A percentile compares a stretch with the other conserved stretches of the same genome.
Conservation (phyloP, 2,113 vertebrate genomes). For the Daubentonia madagascariensis region DNA sequence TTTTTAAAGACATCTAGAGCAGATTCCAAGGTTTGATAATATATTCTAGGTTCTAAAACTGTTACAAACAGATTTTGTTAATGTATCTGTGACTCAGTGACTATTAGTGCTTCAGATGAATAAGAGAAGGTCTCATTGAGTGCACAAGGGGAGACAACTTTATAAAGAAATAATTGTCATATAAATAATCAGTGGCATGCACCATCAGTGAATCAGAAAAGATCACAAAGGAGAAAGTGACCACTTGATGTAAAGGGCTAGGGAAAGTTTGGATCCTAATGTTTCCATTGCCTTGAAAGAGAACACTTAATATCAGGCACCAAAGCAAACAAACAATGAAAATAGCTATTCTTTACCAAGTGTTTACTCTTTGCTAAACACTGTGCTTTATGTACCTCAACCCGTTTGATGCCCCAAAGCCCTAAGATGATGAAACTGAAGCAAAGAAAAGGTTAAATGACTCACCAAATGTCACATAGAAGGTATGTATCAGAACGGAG, state of each 20-base stretch:
- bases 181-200: neutral
- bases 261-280: neutral
- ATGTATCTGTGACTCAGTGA: neutral
- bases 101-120: neutral
- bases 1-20: neutral
- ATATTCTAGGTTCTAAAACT: neutral
- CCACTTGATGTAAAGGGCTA: neutral
- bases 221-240: neutral
- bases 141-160: neutral
- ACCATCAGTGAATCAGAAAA: neutral
- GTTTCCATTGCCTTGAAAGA: neutral
- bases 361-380: neutral
- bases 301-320: neutral
- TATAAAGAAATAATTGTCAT: neutral
- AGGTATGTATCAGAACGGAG: neutral
- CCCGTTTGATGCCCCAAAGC: neutral
- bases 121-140: neutral
- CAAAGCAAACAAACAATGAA: neutral
- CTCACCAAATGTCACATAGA: neutral
- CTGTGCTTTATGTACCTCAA: neutral
- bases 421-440: neutral
- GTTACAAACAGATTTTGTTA: neutral
- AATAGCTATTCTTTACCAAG: neutral
- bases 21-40: neutral
- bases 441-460: neutral